Evolutionary conservation across 2,797 vertebrate genomes (phyloP).

Genomic region (Cossypha caffra): DNA sequence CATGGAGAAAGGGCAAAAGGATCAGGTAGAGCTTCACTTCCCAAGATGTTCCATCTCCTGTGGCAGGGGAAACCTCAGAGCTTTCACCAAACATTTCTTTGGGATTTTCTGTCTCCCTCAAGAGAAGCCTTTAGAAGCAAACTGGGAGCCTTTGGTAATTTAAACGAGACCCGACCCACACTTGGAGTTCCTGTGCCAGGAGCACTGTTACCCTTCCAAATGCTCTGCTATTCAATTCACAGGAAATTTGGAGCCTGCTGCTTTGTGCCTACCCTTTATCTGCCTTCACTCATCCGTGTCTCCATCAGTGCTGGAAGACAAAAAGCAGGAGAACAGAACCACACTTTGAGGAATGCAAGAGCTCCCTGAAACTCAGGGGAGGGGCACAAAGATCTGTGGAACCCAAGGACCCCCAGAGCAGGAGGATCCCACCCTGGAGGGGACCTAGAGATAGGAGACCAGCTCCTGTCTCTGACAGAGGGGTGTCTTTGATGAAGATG

Average conservation of each 20-base stretch:
- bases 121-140: not conserved
- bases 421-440: not conserved
- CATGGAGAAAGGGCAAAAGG: not conserved
- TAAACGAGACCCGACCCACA: not conserved
- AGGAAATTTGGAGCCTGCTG: not conserved
- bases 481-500: not conserved
- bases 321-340: not conserved
- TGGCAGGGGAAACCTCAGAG: not conserved
- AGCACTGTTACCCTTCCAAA: not conserved
- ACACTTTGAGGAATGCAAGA: accelerated
- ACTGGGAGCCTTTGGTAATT: not conserved
- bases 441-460: too few relatives aligned
- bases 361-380: not conserved
- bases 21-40: not conserved
- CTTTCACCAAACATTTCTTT: not conserved
- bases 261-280: not conserved
- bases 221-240: not conserved
- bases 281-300: not conserved
- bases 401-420: not conserved
- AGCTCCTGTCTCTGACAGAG: not conserved
- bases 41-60: not conserved
- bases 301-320: not conserved
- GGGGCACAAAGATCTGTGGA: not conserved
- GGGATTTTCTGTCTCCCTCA: not conserved
- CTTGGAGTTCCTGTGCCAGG: not conserved